These are phyloP conservation scores for Melangyna quadrimaculata DNA, from an alignment of 2,888 invertebrate species.

Conservation along the genomic window DNA sequence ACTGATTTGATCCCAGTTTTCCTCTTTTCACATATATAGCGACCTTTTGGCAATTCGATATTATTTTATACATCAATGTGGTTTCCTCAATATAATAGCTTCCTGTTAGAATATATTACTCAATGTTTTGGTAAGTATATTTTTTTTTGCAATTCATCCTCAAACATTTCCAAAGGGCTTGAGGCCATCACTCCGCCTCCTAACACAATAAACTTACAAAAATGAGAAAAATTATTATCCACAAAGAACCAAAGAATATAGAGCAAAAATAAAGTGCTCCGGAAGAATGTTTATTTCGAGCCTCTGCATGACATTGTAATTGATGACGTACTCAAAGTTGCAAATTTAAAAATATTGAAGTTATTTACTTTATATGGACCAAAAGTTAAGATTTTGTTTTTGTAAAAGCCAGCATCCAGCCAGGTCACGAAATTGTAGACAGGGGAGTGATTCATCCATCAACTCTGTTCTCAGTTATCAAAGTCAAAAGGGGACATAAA, in stretches of 20 bases:
- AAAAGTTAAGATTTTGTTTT: slow-evolving; percentile 1
- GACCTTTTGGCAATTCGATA: not conserved
- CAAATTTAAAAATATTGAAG: slow-evolving; percentile 59
- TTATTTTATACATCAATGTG: slow-evolving; percentile 43
- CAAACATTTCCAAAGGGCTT: not conserved
- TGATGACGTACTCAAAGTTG: slow-evolving; percentile 43
- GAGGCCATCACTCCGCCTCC: not conserved
- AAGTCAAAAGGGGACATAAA: not conserved
- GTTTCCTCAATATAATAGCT: not conserved
- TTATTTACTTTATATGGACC: not conserved
- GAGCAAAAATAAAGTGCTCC: slow-evolving; percentile 9
- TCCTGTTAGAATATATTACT: slow-evolving; percentile 6
- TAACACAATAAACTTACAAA: not conserved
- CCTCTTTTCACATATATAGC: not conserved
- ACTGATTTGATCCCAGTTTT: not conserved
- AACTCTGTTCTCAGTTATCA: slow-evolving; percentile 41
- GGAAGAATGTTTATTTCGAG: slow-evolving; percentile 18
- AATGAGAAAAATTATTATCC: not conserved
- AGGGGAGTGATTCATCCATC: slow-evolving; percentile 44
- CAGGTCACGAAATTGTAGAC: slow-evolving; percentile 5
- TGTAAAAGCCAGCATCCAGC: not conserved
- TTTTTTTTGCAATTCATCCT: not conserved
- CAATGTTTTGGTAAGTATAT: slow-evolving; percentile 32
- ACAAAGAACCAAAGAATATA: not conserved
- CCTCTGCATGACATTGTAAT: not conserved